phyloP scores from a whole-genome alignment of 2,113 vertebrate genomes.

The Esox niger region DNA sequence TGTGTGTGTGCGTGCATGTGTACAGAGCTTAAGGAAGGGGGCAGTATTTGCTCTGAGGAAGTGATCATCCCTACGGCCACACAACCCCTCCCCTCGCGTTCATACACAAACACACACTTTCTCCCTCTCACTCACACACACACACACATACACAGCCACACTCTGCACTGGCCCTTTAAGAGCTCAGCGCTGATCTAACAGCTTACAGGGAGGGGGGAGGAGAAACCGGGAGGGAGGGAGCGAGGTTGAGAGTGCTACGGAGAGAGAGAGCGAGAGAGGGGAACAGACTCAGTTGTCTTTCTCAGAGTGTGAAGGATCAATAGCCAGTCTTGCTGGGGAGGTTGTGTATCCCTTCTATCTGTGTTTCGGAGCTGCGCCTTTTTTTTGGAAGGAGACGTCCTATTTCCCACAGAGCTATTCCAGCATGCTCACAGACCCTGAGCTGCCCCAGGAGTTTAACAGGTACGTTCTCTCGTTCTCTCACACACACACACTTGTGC shows the following conservation, averaged over 20 bases:
- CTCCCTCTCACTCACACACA: conserved; percentile 9
- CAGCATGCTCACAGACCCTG: conserved; percentile 98
- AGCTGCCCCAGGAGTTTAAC: conserved; percentile 98
- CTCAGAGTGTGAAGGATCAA: conserved; percentile 90
- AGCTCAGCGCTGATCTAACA: conserved; percentile 83
- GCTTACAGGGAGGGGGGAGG: conserved; percentile 69
- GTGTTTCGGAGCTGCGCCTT: conserved; percentile 87
- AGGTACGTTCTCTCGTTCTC: conserved; percentile 79
- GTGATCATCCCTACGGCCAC: conserved; percentile 54
- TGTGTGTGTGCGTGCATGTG: conserved; percentile 50
- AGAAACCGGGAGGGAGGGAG: conserved; percentile 24
- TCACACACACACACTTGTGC: conserved; percentile 15
- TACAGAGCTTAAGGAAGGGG: conserved; percentile 49
- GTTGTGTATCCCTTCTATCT: conserved; percentile 45
- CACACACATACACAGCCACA: neutral
- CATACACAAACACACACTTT: conserved; percentile 23
- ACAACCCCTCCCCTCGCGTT: conserved; percentile 48
- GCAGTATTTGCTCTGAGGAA: conserved; percentile 46
- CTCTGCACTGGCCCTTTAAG: conserved; percentile 90
- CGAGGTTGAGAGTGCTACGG: conserved; percentile 47
- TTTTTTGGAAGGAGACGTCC: conserved; percentile 77
- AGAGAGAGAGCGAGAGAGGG: conserved; percentile 65
- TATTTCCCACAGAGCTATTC: conserved; percentile 79
- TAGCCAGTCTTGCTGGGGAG: conserved; percentile 80
- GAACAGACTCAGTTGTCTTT: conserved; percentile 80